Evolutionary conservation across 2,113 vertebrate genomes (phyloP), one percentile per base, ranked within the genome.

Genomic region (Pardalotus punctatus): DNA sequence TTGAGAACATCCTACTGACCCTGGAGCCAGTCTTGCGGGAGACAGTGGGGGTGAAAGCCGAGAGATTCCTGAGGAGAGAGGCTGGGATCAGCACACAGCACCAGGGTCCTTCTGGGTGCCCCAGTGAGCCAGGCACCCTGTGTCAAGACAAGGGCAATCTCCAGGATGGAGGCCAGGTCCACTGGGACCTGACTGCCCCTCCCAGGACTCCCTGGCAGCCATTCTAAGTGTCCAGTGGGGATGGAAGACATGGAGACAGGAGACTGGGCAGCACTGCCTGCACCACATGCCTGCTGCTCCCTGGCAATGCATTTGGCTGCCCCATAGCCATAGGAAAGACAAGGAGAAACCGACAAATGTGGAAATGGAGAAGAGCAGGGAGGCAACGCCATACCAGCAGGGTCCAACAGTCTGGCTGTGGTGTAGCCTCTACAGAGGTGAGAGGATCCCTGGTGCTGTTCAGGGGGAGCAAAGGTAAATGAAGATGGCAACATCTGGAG

Each of bases 1-100:
- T 98, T 13, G 98, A 98, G 96, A 99, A 99, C 98, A 99, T 99
- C 96, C 99, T 99, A 97, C 99, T 99, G 84, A 98, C 98, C 95
- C 99, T 98, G 96, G 98, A 98, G 77, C 99, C 97, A 93, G 98
- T 95, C 97, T 99, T 99, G 97, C 99, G 98, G 96, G 98, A 98
- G 29, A 98, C 97, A 0, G 98, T 98, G 7, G 98, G 99, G n/a
- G 99, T 99, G 97, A 99, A 99, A 88, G 98, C 98, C 0, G 97
- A 97, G 38, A 98, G 97, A 90, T 96, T 99, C 97, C 99, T 99
- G 96, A 42, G 50, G 79, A 96, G 86, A 96, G 73, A 95, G 56
- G 60, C 89, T 38, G 90, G 11, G 22, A 25, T 93, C 74, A 94
- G 72, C 61, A 47, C 20, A 35, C 5, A 42, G 60, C 12, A n/a